A percentile compares a stretch with the other conserved stretches of the same genome.
Evolutionary conservation across 2,797 vertebrate species (phyloP).

Genomic region (Mionectes olivaceus): DNA sequence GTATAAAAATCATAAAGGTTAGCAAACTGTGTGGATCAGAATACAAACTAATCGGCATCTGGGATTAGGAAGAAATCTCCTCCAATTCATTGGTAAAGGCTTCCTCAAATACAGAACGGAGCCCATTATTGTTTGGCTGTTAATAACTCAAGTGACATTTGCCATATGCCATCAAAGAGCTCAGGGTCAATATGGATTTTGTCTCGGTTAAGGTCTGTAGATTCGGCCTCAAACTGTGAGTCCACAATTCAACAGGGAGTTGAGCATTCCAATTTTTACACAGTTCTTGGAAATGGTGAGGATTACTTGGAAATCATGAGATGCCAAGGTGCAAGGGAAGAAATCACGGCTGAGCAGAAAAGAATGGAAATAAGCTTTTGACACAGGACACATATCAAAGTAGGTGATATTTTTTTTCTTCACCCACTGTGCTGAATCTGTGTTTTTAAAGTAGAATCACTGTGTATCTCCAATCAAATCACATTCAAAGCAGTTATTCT

Average conservation of each 20-base stretch:
- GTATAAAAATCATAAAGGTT: constrained; percentile 59
- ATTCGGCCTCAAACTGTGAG: constrained; percentile 28
- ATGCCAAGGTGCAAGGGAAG: neutral
- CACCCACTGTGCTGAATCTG: neutral
- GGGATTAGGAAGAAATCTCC: constrained; percentile 55
- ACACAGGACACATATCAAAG: constrained; percentile 31
- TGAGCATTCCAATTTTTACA: neutral
- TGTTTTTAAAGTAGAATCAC: constrained; percentile 43
- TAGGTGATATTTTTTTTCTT: neutral
- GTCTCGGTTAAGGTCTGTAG: constrained; percentile 47
- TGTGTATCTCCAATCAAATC: constrained; percentile 36
- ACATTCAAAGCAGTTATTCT: constrained; percentile 48
- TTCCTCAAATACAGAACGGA: constrained; percentile 43
- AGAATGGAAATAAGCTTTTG: neutral
- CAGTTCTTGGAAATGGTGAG: neutral
- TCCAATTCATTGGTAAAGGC: constrained; percentile 52
- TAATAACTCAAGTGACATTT: constrained; percentile 65
- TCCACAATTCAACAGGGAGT: neutral
- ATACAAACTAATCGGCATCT: constrained; percentile 62
- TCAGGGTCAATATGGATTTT: constrained; percentile 28
- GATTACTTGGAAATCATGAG: neutral
- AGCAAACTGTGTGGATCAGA: constrained; percentile 44
- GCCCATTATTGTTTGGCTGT: constrained; percentile 51
- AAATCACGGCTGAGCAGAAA: neutral
- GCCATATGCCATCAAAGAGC: constrained; percentile 47